Base-by-base conservation (phyloP, 37 sponge, comb jelly and placozoan species). In the Geodia barretti region DNA sequence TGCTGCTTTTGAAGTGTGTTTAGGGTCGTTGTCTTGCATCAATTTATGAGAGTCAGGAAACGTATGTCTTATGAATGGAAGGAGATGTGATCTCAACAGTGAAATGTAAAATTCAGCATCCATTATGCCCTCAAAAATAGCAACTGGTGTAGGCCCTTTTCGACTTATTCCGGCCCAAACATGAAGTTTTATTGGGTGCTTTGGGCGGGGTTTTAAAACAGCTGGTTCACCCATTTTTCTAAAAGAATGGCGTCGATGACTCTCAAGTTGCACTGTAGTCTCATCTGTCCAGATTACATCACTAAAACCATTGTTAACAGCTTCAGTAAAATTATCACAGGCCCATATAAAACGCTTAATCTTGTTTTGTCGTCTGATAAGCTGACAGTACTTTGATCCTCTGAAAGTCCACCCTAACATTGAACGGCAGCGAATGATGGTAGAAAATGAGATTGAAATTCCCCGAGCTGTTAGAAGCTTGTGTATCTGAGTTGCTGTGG, bases 141-240 rank as follows among this genome's bases (percentile, higher is more conserved):
- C 60, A 29, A 84, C 47, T 34, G 23, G 21, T 30, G 83, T 83
- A 20, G 66, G 54, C 28, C 83, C 83, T 28, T 37, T 65, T 5
- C 11, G 40, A 35, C 84, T 84, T 59, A 76, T 76, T 76, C 77
- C 84, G 5, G 70, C 77, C 84, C 84, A 84, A 34, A 75, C 84
- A 68, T 84, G 84, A 21, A 84, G 77, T 66, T 84, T 84, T 30
- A 76, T 60, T 24, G 84, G 84, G 40, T 84, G 84, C 61, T 84
- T 84, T n/a, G 84, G 39, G 59, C 72, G 60, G 4, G 81, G 81
- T 60, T 80, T 80, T 2, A 24, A 36, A 28, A 33, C 62, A 30
- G 83, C 74, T 9, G 17, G 64, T 62, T 82, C 83, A n/a, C 83
- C 83, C 62, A 41, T 7, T 54, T 84, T 84, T 29, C 77, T 41